Percentiles rank a stretch among this genome's conserved stretches.
Conservation (phyloP, 2,113 vertebrate genomes). For the Sterrhoptilus dennistouni region DNA sequence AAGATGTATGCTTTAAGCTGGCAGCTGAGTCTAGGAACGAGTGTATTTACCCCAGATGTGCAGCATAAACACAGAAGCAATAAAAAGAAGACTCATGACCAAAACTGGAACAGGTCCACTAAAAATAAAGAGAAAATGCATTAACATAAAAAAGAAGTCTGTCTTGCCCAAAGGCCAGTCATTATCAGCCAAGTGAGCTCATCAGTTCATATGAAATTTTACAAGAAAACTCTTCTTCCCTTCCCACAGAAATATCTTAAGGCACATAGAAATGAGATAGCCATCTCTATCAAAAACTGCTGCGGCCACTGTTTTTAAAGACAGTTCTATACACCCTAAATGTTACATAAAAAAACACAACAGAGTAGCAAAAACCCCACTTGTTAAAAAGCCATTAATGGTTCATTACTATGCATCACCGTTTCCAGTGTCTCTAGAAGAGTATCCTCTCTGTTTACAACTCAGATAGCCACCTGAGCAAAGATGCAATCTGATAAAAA, state of each 20-base stretch:
- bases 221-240: background rate
- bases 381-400: background rate
- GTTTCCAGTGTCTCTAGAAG: background rate
- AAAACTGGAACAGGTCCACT: slow-evolving; percentile 97
- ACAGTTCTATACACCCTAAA: background rate
- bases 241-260: background rate
- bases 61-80: slow-evolving; percentile 99
- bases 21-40: slow-evolving; percentile 85
- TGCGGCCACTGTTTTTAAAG: background rate
- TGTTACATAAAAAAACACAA: background rate
- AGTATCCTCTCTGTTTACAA: background rate
- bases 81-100: slow-evolving; percentile 99
- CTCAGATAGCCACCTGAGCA: background rate
- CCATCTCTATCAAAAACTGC: background rate
- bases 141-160: slow-evolving; percentile 26
- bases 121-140: slow-evolving; percentile 63
- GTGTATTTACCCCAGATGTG: slow-evolving; percentile 99
- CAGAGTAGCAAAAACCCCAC: accelerated
- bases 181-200: background rate
- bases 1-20: slow-evolving; percentile 77
- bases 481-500: background rate
- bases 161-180: background rate
- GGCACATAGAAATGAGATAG: background rate
- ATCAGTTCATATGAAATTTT: background rate
- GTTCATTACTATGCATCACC: background rate